These are phyloP conservation scores for Malaclemys terrapin DNA, from an alignment of 2,113 vertebrate species.

Conservation along the genomic window DNA sequence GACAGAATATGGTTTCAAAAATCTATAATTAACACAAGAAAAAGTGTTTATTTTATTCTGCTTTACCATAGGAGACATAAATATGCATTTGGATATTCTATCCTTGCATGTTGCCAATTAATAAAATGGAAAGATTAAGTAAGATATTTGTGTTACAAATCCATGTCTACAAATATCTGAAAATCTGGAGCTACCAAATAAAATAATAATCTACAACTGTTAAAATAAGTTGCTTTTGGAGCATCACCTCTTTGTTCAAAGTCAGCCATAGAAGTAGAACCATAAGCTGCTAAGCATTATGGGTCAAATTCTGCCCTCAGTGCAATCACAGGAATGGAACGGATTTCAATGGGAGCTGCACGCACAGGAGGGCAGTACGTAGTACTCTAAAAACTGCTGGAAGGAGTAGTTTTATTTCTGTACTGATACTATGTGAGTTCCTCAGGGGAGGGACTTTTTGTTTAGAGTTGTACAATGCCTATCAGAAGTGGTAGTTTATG, in stretches of 20 bases:
- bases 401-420: slow-evolving; percentile 24
- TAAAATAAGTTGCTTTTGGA: slow-evolving; percentile 54
- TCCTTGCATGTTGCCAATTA: slow-evolving; percentile 48
- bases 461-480: background rate
- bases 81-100: slow-evolving; percentile 62
- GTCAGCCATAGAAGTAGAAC: slow-evolving; percentile 25
- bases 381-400: background rate
- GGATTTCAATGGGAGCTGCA: slow-evolving; percentile 4
- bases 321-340: slow-evolving; percentile 37
- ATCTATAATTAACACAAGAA: slow-evolving; percentile 69
- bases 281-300: slow-evolving; percentile 35
- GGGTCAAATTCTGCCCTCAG: slow-evolving; percentile 5
- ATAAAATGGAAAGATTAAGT: slow-evolving; percentile 61
- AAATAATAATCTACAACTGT: slow-evolving; percentile 57
- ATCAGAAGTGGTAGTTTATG: background rate
- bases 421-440: background rate
- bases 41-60: slow-evolving; percentile 68
- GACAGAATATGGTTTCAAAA: slow-evolving; percentile 53
- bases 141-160: slow-evolving; percentile 57
- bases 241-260: slow-evolving; percentile 42
- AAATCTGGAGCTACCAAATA: slow-evolving; percentile 23
- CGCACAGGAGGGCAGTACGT: slow-evolving; percentile 10
- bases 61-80: slow-evolving; percentile 57
- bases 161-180: slow-evolving; percentile 51
- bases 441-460: background rate